These are phyloP conservation scores for Drosophila miranda DNA, from an alignment of 1,140 invertebrate species.

Conservation along the genomic window DNA sequence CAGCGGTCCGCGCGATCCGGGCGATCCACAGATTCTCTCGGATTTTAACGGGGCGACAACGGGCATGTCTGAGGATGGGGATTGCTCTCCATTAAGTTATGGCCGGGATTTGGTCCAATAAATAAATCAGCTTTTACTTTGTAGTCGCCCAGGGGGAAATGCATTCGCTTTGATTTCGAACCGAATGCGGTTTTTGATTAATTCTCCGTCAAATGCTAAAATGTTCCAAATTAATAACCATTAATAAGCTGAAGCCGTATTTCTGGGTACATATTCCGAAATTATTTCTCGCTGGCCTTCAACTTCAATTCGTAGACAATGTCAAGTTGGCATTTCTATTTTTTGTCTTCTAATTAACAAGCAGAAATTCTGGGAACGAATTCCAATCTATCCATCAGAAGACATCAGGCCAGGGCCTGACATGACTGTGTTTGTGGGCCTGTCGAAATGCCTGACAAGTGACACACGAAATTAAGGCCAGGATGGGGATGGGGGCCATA, in stretches of 20 bases:
- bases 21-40: conserved; percentile 18
- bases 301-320: conserved; percentile 66
- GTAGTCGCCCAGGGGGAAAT: conserved; percentile 43
- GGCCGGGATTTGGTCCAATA: conserved; percentile 50
- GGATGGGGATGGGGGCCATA: background rate
- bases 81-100: conserved; percentile 28
- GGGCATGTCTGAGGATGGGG: background rate
- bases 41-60: conserved; percentile 19
- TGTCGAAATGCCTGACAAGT: conserved; percentile 67
- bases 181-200: conserved; percentile 37
- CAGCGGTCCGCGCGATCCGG: conserved; percentile 11
- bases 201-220: conserved; percentile 21
- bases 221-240: conserved; percentile 5
- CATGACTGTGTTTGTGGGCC: conserved; percentile 14
- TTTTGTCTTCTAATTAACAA: conserved; percentile 66
- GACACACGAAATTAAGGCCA: conserved; percentile 61
- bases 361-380: conserved; percentile 40
- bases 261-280: conserved; percentile 9
- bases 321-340: conserved; percentile 67
- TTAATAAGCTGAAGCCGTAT: background rate
- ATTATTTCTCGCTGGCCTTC: conserved; percentile 46
- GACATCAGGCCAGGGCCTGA: conserved; percentile 10
- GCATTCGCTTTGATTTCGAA: conserved; percentile 59
- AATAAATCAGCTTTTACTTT: conserved; percentile 68
- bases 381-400: conserved; percentile 37